Percentiles rank a stretch among this genome's conserved stretches.
Conservation (phyloP, 2,797 vertebrate species). For the Synaphobranchus kaupii region DNA sequence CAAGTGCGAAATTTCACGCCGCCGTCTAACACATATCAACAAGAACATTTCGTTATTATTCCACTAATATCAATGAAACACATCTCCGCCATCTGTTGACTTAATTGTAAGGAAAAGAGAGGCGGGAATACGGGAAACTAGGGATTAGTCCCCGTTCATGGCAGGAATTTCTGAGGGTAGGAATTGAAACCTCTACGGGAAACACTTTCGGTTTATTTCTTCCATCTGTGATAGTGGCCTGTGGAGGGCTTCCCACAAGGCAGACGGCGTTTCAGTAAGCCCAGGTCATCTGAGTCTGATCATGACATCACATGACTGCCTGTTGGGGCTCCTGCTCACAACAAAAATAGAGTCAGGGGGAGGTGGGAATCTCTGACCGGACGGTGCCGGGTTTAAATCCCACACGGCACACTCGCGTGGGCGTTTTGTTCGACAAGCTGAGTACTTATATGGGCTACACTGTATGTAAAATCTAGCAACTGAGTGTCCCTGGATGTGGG, state of each 20-base stretch:
- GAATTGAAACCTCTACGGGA: background rate
- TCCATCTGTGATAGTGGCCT: background rate
- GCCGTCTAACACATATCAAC: background rate
- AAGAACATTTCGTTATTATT: background rate
- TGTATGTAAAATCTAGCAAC: background rate
- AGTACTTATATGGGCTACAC: background rate
- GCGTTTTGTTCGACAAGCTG: background rate
- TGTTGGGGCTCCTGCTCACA: background rate
- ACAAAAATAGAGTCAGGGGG: background rate
- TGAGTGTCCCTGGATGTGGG: background rate
- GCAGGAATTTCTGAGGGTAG: background rate
- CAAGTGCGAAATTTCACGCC: background rate
- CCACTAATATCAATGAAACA: background rate
- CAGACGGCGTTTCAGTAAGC: background rate
- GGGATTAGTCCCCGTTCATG: slow-evolving; percentile 20
- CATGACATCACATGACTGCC: background rate
- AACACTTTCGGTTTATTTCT: background rate
- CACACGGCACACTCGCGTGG: background rate
- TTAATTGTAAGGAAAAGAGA: slow-evolving; percentile 3
- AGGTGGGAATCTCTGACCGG: background rate
- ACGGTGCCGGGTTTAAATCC: background rate
- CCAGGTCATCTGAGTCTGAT: background rate
- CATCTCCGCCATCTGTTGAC: background rate
- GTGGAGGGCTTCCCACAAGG: background rate
- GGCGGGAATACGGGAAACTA: background rate